Conservation (phyloP, 2,797 vertebrate species). For the Lithobates pipiens region DNA sequence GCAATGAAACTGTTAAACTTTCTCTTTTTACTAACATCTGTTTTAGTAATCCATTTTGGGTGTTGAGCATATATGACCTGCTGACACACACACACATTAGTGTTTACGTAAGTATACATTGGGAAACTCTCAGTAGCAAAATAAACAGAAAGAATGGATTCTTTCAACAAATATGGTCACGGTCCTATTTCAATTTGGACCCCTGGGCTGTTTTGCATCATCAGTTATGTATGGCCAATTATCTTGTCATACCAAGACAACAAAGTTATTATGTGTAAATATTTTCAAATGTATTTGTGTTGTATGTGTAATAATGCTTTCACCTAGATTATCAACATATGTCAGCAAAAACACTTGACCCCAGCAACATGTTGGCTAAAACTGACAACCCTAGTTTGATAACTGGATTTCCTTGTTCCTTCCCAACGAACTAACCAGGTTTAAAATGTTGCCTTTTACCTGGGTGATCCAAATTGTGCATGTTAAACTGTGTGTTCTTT, state of each 20-base stretch:
- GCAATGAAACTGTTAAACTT: slow-evolving; percentile 23
- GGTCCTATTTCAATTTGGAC: neutral
- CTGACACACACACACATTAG: slow-evolving; percentile 26
- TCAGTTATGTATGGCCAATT: neutral
- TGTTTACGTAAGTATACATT: slow-evolving; percentile 42
- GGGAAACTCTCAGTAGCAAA: slow-evolving; percentile 31
- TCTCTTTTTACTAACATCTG: slow-evolving; percentile 41
- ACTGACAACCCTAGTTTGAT: neutral
- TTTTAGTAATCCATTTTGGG: slow-evolving; percentile 34
- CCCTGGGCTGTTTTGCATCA: neutral
- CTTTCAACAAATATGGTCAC: slow-evolving; percentile 33
- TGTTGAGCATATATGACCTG: slow-evolving; percentile 11
- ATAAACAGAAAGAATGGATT: slow-evolving; percentile 28
- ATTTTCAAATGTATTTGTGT: neutral
- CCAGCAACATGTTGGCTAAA: neutral
- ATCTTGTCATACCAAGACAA: neutral
- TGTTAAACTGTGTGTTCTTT: too few species aligned
- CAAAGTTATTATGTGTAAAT: neutral
- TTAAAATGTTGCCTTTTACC: too few species aligned
- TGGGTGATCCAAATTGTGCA: too few species aligned
- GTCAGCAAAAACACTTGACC: neutral
- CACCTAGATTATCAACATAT: neutral
- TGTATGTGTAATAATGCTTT: neutral
- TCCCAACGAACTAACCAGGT: neutral
- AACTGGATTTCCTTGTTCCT: neutral